Conservation (phyloP, 2,113 vertebrate genomes). For the Hyla sarda region DNA sequence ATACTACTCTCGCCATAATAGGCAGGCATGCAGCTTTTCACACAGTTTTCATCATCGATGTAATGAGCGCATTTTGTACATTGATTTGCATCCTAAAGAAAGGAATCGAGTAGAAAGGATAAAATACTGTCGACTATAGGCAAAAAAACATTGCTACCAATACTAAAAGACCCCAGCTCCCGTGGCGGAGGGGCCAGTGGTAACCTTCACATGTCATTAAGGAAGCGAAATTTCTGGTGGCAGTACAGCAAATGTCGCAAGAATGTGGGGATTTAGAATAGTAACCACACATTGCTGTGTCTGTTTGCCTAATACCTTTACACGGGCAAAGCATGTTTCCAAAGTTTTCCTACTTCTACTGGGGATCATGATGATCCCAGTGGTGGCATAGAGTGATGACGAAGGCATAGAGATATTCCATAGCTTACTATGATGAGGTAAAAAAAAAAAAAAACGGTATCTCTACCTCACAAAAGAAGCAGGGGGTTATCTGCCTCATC, state of each 20-base stretch:
- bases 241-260: not conserved
- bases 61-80: conserved; percentile 83
- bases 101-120: not conserved
- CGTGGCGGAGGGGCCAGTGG: not conserved
- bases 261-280: not conserved
- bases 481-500: too few species aligned
- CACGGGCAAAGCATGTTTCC: too few species aligned
- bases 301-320: not conserved
- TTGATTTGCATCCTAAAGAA: conserved; percentile 79
- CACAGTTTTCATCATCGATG: conserved; percentile 85
- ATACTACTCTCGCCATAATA: conserved; percentile 78
- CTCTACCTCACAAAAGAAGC: too few species aligned
- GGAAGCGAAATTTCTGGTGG: not conserved
- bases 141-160: not conserved
- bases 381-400: too few species aligned
- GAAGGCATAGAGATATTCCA: too few species aligned
- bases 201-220: not conserved
- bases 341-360: not conserved
- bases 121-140: not conserved
- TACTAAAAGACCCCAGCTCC: not conserved
- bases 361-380: not conserved
- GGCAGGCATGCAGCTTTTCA: conserved; percentile 79
- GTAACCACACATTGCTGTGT: not conserved
- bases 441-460: too few species aligned
- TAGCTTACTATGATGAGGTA: too few species aligned